These are phyloP conservation scores for Drosophila pectinifera DNA, from an alignment of 1,140 invertebrate species.

Conservation along the genomic window DNA sequence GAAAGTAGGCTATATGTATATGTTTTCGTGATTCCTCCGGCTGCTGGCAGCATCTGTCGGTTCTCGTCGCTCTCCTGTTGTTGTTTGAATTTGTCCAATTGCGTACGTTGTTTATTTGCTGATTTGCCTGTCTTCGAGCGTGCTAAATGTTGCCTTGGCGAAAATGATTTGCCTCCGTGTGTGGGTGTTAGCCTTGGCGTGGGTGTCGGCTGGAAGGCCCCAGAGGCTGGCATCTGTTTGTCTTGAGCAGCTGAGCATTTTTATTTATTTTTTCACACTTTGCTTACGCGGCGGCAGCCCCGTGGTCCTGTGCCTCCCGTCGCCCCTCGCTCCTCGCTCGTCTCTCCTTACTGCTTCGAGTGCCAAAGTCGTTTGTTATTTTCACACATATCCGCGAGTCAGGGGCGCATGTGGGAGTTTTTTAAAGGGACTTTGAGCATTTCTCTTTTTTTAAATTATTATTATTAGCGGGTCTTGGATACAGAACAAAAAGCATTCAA, in stretches of 20 bases:
- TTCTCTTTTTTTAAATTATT: too few species aligned
- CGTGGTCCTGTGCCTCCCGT: not conserved
- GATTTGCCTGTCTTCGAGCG: conserved; percentile 73
- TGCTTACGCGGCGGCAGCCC: conserved; percentile 58
- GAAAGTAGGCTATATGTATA: conserved; percentile 37
- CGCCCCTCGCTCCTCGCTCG: not conserved
- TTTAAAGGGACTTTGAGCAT: not conserved
- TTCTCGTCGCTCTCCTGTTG: conserved; percentile 39
- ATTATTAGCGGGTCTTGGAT: too few species aligned
- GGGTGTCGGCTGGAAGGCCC: conserved; percentile 28
- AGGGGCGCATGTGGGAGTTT: not conserved
- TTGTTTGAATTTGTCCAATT: conserved; percentile 71
- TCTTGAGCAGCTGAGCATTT: conserved; percentile 69
- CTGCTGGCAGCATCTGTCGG: conserved; percentile 53
- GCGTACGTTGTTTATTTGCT: conserved; percentile 76
- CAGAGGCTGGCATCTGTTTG: conserved; percentile 59
- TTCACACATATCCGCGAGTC: conserved; percentile 55
- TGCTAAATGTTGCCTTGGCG: conserved; percentile 78
- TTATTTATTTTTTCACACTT: conserved; percentile 77
- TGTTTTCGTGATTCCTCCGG: conserved; percentile 38
- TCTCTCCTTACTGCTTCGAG: conserved; percentile 38
- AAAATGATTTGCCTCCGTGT: conserved; percentile 70
- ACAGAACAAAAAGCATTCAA: too few species aligned
- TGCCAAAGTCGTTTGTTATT: conserved; percentile 82
- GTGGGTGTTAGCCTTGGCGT: not conserved